A percentile compares a stretch with the other conserved stretches of the same genome.
phyloP scores from a whole-genome alignment of 2,113 vertebrate genomes.

The Sander lucioperca region DNA sequence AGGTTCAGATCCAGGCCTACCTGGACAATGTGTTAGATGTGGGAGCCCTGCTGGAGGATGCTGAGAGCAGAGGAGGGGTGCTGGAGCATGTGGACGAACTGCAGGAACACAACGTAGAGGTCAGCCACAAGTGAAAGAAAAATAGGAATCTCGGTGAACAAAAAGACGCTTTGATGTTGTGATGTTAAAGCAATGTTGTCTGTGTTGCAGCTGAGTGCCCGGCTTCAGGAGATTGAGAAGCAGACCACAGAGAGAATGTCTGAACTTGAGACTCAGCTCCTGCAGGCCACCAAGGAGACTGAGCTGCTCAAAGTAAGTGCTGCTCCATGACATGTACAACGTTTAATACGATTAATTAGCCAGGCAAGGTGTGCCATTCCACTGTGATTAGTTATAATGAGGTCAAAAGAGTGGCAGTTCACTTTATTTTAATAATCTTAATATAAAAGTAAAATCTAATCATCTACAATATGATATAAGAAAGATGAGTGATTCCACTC shows the following conservation, averaged over 20 bases:
- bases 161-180: background rate
- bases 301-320: slow-evolving; percentile 88
- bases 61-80: slow-evolving; percentile 90
- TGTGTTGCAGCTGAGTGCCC: slow-evolving; percentile 85
- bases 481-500: background rate
- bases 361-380: background rate
- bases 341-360: slow-evolving; percentile 20
- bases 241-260: slow-evolving; percentile 89
- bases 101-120: slow-evolving; percentile 88
- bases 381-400: slow-evolving; percentile 4
- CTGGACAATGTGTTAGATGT: slow-evolving; percentile 97
- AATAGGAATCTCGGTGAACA: background rate
- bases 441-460: slow-evolving; percentile 23
- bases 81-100: slow-evolving; percentile 93
- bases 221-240: slow-evolving; percentile 89
- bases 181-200: background rate
- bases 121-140: slow-evolving; percentile 50
- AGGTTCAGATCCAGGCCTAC: slow-evolving; percentile 98
- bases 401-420: background rate
- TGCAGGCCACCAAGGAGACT: slow-evolving; percentile 91
- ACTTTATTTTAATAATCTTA: slow-evolving; percentile 18
- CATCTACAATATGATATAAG: background rate
- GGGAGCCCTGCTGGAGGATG: slow-evolving; percentile 93
- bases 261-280: slow-evolving; percentile 94
- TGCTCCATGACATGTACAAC: background rate